These are phyloP conservation scores for Ceratosolen solmsi DNA, from an alignment of 1,140 invertebrate genomes.

Conservation along the genomic window DNA sequence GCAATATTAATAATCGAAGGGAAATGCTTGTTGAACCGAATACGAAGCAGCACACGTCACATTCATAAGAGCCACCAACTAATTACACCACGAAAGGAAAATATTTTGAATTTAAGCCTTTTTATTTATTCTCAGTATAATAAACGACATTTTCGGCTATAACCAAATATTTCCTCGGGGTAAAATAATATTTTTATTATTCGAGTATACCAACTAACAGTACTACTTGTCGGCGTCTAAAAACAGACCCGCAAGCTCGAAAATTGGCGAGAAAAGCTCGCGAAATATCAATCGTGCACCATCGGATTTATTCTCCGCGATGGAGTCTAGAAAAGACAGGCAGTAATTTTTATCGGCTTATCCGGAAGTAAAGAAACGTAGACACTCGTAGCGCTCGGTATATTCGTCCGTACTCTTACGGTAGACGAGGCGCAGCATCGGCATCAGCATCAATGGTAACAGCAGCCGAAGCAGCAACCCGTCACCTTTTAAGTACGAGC, in stretches of 20 bases:
- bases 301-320: neutral
- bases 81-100: neutral
- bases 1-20: too few species aligned
- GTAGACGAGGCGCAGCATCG: slow-evolving; percentile 28
- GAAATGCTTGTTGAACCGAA: too few species aligned
- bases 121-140: neutral
- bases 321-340: neutral
- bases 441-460: neutral
- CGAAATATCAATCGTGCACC: neutral
- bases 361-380: slow-evolving; percentile 40
- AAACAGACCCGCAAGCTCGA: neutral
- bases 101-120: neutral
- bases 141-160: neutral
- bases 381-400: too few species aligned
- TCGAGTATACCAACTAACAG: neutral
- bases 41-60: neutral
- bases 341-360: slow-evolving; percentile 11
- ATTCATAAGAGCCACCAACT: neutral
- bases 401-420: slow-evolving; percentile 32
- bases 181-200: slow-evolving; percentile 8
- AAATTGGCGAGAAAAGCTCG: neutral
- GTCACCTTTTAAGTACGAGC: slow-evolving; percentile 47
- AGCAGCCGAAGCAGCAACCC: too few species aligned
- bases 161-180: neutral
- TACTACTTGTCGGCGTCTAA: neutral